Evolutionary conservation across 2,888 invertebrate species (phyloP).

Genomic region (Laothoe populi): DNA sequence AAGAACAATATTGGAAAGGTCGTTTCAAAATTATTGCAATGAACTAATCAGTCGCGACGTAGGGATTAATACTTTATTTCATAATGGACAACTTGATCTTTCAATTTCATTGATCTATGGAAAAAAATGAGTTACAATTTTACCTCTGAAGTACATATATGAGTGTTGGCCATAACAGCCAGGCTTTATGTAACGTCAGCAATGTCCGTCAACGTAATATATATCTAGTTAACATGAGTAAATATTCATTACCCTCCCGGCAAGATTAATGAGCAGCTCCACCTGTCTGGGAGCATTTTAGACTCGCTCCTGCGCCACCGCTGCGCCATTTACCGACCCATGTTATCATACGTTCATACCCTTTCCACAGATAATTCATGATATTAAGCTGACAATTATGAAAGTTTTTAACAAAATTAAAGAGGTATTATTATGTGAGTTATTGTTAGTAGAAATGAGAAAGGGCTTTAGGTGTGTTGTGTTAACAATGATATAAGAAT

Average conservation of each 20-base stretch:
- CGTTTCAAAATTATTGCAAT: too few relatives aligned
- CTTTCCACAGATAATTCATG: slow-evolving; percentile 10
- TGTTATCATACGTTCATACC: slow-evolving; percentile 17
- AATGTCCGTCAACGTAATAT: slow-evolving; percentile 39
- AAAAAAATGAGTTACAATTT: too few relatives aligned
- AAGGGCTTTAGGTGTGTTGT: neutral
- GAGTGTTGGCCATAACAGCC: neutral
- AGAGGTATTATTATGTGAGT: slow-evolving; percentile 1
- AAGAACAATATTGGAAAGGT: too few relatives aligned
- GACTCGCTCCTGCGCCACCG: slow-evolving; percentile 10
- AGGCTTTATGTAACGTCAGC: slow-evolving; percentile 27
- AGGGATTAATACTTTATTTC: too few relatives aligned
- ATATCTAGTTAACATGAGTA: slow-evolving; percentile 52
- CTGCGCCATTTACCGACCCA: slow-evolving; percentile 19
- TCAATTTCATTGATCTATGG: too few relatives aligned
- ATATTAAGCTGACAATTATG: slow-evolving; percentile 7
- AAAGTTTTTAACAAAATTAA: slow-evolving; percentile 8
- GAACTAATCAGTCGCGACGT: too few relatives aligned
- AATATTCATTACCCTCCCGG: slow-evolving; percentile 50
- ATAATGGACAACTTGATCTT: too few relatives aligned
- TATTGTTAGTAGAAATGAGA: neutral
- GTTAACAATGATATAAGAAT: too few relatives aligned
- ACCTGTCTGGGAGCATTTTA: slow-evolving; percentile 37
- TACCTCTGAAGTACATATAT: too few relatives aligned
- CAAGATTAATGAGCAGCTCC: slow-evolving; percentile 47